phyloP scores from a whole-genome alignment of 2,113 vertebrate species.

The Bos javanicus region DNA sequence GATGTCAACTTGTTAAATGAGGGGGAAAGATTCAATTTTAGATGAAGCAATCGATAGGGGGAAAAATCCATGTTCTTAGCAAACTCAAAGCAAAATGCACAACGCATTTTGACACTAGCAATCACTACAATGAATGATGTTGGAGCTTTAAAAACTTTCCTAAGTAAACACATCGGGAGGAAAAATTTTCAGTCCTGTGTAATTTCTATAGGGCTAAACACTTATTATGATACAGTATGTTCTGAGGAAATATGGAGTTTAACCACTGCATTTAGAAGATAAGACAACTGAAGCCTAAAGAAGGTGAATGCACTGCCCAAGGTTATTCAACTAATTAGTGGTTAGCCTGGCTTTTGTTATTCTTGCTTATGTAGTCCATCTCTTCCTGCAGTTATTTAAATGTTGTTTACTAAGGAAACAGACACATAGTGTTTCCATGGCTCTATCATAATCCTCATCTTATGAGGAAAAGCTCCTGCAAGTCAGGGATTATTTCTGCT shows the following conservation, averaged over 20 bases:
- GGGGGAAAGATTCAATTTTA: slow-evolving; percentile 25
- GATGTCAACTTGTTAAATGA: slow-evolving; percentile 34
- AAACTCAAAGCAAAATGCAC: slow-evolving; percentile 60
- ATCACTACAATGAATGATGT: slow-evolving; percentile 28
- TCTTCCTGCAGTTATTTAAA: not conserved
- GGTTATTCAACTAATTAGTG: not conserved
- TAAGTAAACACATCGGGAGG: slow-evolving; percentile 19
- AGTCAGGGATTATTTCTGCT: not conserved
- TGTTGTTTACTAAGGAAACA: not conserved
- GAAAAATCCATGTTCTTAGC: slow-evolving; percentile 51
- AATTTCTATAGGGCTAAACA: slow-evolving; percentile 43
- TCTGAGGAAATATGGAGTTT: not conserved
- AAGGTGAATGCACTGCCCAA: not conserved
- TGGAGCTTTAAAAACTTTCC: slow-evolving; percentile 55
- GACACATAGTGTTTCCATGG: not conserved
- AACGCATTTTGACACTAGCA: slow-evolving; percentile 35
- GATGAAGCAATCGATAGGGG: slow-evolving; percentile 49
- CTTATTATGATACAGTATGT: not conserved
- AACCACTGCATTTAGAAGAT: not conserved
- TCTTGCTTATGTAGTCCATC: not conserved
- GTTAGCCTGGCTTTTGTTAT: not conserved
- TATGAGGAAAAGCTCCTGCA: not conserved
- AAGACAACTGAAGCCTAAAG: not conserved
- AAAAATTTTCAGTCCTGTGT: slow-evolving; percentile 17
- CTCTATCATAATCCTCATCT: not conserved